Base-by-base conservation (phyloP, 1,140 invertebrate species). In the Hestina assimilis region DNA sequence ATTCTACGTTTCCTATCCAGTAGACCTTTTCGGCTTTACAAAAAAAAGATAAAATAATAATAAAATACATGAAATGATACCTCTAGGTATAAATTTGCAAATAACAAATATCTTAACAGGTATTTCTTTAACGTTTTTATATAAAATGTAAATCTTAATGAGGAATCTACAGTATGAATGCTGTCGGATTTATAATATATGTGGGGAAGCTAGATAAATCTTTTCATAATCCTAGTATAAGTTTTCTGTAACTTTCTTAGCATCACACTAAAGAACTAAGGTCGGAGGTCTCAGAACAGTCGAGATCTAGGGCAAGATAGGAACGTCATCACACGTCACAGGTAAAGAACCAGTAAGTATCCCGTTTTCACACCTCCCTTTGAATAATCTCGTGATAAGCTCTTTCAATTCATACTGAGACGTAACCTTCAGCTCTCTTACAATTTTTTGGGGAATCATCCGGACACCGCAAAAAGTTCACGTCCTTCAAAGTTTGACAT, bases 231-330 rank as follows among this genome's bases (percentile, higher is more conserved):
- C 33, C 53, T 40, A 47, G 38, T 43, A 56, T 56, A 47, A 47
- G 33, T 56, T 55, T 56, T 56, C 31, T 38, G 35, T 56, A 45
- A 47, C 43, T 52, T 52, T 52, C 56, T 64, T 58, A 50, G 21
- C 26, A 24, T 41, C 23, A 40, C 54, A 9, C 46, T 35, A 51
- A 43, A 58, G 51, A 43, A 56, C 55, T 58, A 54, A 58, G 45
- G 46, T 51, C 55, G 28, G 7, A 20, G 23, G 15, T 42, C 59
- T 53, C 29, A 28, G 33, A 47, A 63, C 55, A 70, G 70, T 69
- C 57, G 55, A 83, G 79, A 83, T 83, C 69, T 83, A 80, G 79
- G 72, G 45, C 79, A 64, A 66, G 79, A 83, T 83, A 83, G 53
- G 64, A 43, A 51, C 62, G 63, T 83, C 79, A 80, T 83, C 77